Evolutionary conservation across 2,888 invertebrate genomes (phyloP), one percentile per base, ranked within the genome.

Genomic region (Drosophila nr. perissopoda): DNA sequence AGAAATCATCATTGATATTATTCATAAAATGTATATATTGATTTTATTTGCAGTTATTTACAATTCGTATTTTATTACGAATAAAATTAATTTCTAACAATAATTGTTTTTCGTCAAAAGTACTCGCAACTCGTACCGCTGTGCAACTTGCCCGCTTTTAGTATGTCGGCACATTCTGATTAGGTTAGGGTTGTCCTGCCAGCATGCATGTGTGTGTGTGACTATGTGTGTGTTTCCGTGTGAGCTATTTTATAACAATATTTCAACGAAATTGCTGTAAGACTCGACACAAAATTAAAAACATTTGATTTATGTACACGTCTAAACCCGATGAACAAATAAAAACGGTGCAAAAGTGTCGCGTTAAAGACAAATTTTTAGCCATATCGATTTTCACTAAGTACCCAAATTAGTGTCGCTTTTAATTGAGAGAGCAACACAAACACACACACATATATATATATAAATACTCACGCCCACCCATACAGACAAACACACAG

Each of bases 341-440:
- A 1, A 51, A 72, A 34, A 40, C 29, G 25, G 62, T 65, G 57
- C 25, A 21, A 62, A 63, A 33, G 48, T 57, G 49, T 33, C 29
- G 66, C 34, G 65, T 52, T 62, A 53, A 67, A 57, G 58, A 48
- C 66, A 67, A 69, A 49, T 49, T 21, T 79, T 64, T 56, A 49
- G 61, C 52, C 74, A 58, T 83, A 84, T 84, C 89, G 84, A 84
- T 84, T 84, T 88, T 89, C 83, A 76, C 84, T 87, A 83, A 80
- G 73, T 78, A 76, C 68, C 69, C 67, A 77, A 88, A 73, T 77
- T 78, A 69, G 77, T 88, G 70, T 67, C 70, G 67, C 52, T 69
- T 72, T 77, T 82, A 83, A 83, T 88, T 83, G 83, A 66, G 70
- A 79, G 82, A 78, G 65, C 38, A 69, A 62, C 38, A 73, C 61